Evolutionary conservation across 2,888 invertebrate genomes (phyloP), one percentile per base, ranked within the genome.

Genomic region (Scaptomyza reducta): DNA sequence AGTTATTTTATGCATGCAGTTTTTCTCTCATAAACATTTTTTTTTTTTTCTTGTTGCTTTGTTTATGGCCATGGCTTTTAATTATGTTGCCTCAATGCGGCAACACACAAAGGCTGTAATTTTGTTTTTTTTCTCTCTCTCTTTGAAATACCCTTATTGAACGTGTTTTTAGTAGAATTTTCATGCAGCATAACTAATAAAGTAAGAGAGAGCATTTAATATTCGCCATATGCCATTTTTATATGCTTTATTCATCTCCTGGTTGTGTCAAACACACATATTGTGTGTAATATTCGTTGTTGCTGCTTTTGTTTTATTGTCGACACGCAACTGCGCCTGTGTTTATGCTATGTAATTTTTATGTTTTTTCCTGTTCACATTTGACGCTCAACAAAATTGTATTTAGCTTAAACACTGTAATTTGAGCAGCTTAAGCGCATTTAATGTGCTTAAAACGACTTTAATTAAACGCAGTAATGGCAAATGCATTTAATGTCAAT

Each of bases 381-480:
- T 64, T 66, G 58, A 41, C 59, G 79, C 67, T 70, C 60, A 61
- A 77, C 77, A 68, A 83, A 83, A 86, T 88, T 80, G 83, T 78
- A 83, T 83, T 83, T 63, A 64, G 65, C 74, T 77, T 79, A 83
- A 83, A 83, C 74, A 86, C 88, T 77, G 84, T 88, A 88, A 83
- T 83, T 83, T 86, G 58, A 60, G 80, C 31, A 70, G 88, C 63
- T 83, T 86, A 83, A 86, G 80, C 70, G 74, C 61, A 62, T 66
- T 87, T 85, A 69, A 87, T 73, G 79, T 76, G 70, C 69, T 67
- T 49, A 74, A 85, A 87, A 85, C 35, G 73, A 70, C 79, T 79
- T 69, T 77, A 77, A 82, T 87, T 87, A 87, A 86, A 57, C 59
- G 47, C 49, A 86, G 86, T 83, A 77, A 71, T 44, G 65, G 46